Evolutionary conservation across 2,797 vertebrate species (phyloP), one percentile per base, ranked within the genome.

Genomic region (Decapterus maruadsi): DNA sequence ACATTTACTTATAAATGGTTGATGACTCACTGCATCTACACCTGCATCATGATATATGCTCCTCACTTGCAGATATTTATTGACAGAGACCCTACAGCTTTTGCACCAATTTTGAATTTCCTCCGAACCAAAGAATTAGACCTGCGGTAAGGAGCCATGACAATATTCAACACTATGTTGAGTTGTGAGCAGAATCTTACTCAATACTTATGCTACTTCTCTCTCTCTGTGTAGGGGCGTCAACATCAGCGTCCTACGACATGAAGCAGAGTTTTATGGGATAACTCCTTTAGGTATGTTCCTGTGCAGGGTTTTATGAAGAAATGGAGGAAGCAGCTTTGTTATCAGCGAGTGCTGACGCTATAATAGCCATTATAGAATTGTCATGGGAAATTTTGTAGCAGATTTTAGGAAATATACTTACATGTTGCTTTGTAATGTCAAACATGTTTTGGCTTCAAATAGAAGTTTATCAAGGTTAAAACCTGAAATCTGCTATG

Each of bases 61-160:
- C 42, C 63, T 83, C 84, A 40, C 83, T 91, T 93, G 19, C 88
- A 99, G 98, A 99, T 99, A 96, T 99, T 99, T 96, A 99, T 99
- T 91, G 98, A 99, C 91, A 94, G 98, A 91, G 98, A 99, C 89
- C 98, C 98, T 2, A 96, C 97, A 86, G 97, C 97, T 36, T 99
- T 99, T 95, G 97, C 97, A 87, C 98, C 98, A 61, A 99, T 99
- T 93, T 92, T 99, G 91, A 99, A 99, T 94, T 99, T 99, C 90
- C 98, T 99, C 87, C 95, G 98, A 88, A 99, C 98, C 83, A 99
- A 99, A 93, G 98, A 99, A 87, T 92, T 99, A 88, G 98, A 99
- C 79, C 90, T 99, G 83, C 90, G 98, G 98, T 99, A 95, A 95
- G 93, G 75, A 81, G 19, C 67, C 34, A 42, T 10, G 48, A 64